Base-by-base conservation (phyloP, 2,113 vertebrate species). In the Seriola dumerili region DNA sequence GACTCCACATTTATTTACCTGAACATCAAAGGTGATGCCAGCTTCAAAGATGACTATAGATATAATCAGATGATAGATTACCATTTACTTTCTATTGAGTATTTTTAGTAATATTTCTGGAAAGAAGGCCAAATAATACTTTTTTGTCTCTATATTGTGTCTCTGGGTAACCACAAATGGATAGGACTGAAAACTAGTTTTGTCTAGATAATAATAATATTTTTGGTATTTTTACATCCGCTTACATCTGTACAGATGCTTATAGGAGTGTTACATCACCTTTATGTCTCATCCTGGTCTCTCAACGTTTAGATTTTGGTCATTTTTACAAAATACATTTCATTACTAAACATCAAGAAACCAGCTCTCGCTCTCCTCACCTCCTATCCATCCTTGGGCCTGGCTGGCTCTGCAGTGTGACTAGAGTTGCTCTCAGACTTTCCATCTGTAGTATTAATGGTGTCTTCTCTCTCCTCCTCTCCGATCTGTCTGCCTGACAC, bases 401-500 rank as follows among this genome's bases (percentile, higher is more conserved):
- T 40, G 42, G 40, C 59, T 55, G 34, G 46, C 77, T 89, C 44
- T 79, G 76, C 66, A 29, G 81, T 38, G 36, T 34, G 76, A 86
- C 83, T 77, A 5, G 55, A 72, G 65, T 57, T 66, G 67, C 80
- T 75, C 85, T 63, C 85, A 55, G 80, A 84, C 80, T 64, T 79
- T 75, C 81, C 78, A 79, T 89, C 83, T 86, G 74, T 87, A 80
- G 75, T 48, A 80, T 87, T 86, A 91, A 88, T 76, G 83, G 77
- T 76, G 80, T 84, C 81, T 86, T 81, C 72, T 78, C 76, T 84
- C 61, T 70, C 74, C 61, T 65, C 76, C 62, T 65, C 80, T 85
- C 87, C 85, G 81, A 85, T 92, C 76, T 64, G 82, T 79, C 74
- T 81, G 85, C 66, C 74, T 86, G 86, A 90, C 88, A 90, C 79